A percentile compares a stretch with the other conserved stretches of the same genome.
Evolutionary conservation across 2,113 vertebrate genomes (phyloP).

Genomic region (Cyphomyrus discorhynchus): DNA sequence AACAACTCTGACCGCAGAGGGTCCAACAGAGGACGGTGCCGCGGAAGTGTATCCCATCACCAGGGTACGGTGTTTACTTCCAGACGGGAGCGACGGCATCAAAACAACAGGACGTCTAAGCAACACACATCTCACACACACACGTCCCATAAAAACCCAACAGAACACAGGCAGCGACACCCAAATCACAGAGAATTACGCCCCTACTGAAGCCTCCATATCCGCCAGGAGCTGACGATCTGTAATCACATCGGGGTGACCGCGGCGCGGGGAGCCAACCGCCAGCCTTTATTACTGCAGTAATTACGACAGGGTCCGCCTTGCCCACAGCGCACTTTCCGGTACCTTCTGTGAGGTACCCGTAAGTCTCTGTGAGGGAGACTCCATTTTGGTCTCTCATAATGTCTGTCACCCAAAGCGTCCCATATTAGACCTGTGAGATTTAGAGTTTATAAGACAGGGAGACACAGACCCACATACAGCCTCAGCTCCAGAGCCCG

Average conservation of each 20-base stretch:
- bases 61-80: slow-evolving; percentile 59
- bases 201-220: slow-evolving; percentile 40
- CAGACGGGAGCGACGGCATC: slow-evolving; percentile 52
- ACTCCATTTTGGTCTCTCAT: neutral
- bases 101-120: slow-evolving; percentile 47
- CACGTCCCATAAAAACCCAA: slow-evolving; percentile 55
- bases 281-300: slow-evolving; percentile 39
- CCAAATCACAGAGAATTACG: slow-evolving; percentile 41
- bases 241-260: slow-evolving; percentile 39
- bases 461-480: neutral
- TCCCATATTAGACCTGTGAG: neutral
- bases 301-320: slow-evolving; percentile 43
- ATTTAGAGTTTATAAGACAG: neutral
- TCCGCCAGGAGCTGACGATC: slow-evolving; percentile 38
- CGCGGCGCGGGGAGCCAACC: slow-evolving; percentile 34
- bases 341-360: neutral
- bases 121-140: slow-evolving; percentile 43
- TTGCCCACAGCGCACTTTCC: slow-evolving; percentile 21
- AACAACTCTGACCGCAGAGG: neutral
- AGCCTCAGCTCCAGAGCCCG: neutral
- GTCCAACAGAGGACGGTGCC: neutral
- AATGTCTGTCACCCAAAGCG: neutral
- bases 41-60: neutral
- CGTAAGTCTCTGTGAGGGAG: neutral
- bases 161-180: slow-evolving; percentile 36